These are phyloP conservation scores for Probaryconus sp. DNA, from an alignment of 1,140 invertebrate species.

Conservation along the genomic window DNA sequence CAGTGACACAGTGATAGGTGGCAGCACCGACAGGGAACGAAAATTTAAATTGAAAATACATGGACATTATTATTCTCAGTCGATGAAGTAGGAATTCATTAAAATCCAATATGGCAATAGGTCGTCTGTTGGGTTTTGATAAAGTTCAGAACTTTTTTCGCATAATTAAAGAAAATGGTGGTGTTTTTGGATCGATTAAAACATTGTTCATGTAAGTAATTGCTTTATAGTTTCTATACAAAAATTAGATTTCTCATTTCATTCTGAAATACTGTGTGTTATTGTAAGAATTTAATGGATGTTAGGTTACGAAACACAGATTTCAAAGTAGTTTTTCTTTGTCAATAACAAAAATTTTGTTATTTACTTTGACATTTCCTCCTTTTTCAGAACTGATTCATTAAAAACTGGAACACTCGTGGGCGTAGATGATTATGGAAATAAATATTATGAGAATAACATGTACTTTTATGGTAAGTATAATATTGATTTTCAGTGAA, in stretches of 20 bases:
- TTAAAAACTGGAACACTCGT: conserved; percentile 90
- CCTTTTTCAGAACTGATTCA: conserved; percentile 81
- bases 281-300: no score
- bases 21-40: no score
- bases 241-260: no score
- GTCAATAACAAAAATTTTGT: conserved; percentile 41
- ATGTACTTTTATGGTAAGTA: conserved; percentile 88
- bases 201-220: conserved; percentile 85
- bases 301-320: conserved; percentile 50
- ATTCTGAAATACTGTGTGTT: no score
- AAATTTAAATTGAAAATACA: no score
- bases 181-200: conserved; percentile 82
- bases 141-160: conserved; percentile 83
- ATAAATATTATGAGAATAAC: conserved; percentile 97
- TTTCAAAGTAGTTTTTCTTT: conserved; percentile 17
- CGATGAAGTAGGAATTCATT: conserved; percentile 17
- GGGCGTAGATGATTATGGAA: conserved; percentile 97
- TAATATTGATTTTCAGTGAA: neutral
- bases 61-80: no score
- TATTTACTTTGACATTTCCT: conserved; percentile 47
- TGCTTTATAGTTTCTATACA: conserved; percentile 2
- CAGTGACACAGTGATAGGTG: no score
- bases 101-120: conserved; percentile 78
- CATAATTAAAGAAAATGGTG: conserved; percentile 88
- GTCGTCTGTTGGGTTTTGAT: conserved; percentile 83